These are phyloP conservation scores for Boloria euphrosyne DNA, from an alignment of 2,888 invertebrate species.

Conservation along the genomic window DNA sequence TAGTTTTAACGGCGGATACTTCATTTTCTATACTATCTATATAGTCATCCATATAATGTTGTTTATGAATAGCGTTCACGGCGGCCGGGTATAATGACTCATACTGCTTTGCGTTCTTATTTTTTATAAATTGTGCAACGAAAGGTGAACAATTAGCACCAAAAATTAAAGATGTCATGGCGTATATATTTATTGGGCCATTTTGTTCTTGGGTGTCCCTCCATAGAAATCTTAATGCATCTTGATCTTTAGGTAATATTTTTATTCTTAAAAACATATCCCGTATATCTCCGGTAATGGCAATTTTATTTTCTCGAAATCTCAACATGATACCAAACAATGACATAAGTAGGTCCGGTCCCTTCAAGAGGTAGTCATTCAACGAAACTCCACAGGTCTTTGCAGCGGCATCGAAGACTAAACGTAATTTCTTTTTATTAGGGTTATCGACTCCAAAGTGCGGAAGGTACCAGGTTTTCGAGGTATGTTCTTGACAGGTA, in stretches of 20 bases:
- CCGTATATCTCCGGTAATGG: slow-evolving; percentile 2
- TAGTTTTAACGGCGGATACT: slow-evolving; percentile 1
- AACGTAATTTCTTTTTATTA: slow-evolving; percentile 40
- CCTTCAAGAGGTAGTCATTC: slow-evolving; percentile 43
- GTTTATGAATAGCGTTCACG: slow-evolving; percentile 6
- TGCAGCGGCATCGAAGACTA: slow-evolving; percentile 42
- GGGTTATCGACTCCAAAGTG: slow-evolving; percentile 29
- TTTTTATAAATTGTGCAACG: slow-evolving; percentile 34
- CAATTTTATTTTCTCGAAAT: slow-evolving; percentile 48
- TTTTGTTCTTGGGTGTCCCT: slow-evolving; percentile 28
- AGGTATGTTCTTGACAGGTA: not conserved
- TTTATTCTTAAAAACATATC: not conserved
- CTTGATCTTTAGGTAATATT: slow-evolving; percentile 44
- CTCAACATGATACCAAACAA: slow-evolving; percentile 49
- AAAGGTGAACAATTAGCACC: slow-evolving; percentile 41
- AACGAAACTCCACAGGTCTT: slow-evolving; percentile 31
- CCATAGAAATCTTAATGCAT: slow-evolving; percentile 50
- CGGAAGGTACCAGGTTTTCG: slow-evolving; percentile 43
- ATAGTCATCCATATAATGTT: slow-evolving; percentile 26
- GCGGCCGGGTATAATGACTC: slow-evolving; percentile 18
- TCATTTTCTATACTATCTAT: not conserved
- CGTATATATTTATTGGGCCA: not conserved
- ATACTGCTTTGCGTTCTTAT: slow-evolving; percentile 29
- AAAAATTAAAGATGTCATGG: slow-evolving; percentile 31
- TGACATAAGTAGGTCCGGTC: slow-evolving; percentile 43